Conservation (phyloP, 1,140 invertebrate species). For the Periplaneta americana region DNA sequence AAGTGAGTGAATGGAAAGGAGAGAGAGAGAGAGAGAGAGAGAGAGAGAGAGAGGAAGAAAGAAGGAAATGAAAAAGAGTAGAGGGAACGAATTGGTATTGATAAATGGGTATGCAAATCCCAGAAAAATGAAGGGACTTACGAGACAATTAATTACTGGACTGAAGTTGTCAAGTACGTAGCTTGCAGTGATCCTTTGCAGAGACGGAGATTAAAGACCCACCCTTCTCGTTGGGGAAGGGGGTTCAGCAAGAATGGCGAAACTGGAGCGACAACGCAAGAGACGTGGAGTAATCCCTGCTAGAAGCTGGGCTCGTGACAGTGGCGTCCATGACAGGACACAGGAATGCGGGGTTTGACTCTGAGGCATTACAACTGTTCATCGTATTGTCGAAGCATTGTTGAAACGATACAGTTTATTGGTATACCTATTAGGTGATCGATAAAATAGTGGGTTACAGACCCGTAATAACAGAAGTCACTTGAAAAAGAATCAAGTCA, state of each 20-base stretch:
- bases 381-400: too few relatives aligned
- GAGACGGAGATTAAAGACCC: not conserved
- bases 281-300: not conserved
- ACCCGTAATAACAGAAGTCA: too few relatives aligned
- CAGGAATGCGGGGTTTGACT: too few relatives aligned
- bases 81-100: not conserved
- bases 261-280: not conserved
- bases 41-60: not conserved
- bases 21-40: not conserved
- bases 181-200: not conserved
- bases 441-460: too few relatives aligned
- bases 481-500: too few relatives aligned
- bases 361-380: too few relatives aligned
- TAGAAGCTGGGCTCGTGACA: not conserved
- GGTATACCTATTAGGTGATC: too few relatives aligned
- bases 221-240: not conserved
- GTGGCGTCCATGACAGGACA: not conserved
- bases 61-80: not conserved
- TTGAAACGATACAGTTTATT: too few relatives aligned
- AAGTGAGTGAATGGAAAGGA: not conserved
- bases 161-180: slow-evolving; percentile 4
- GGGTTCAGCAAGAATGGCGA: not conserved
- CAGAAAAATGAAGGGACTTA: slow-evolving; percentile 3
- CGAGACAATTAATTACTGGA: slow-evolving; percentile 5
- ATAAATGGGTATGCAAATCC: slow-evolving; percentile 6